These are phyloP conservation scores for Oostethus manadensis DNA, from an alignment of 2,113 vertebrate genomes.

Conservation along the genomic window DNA sequence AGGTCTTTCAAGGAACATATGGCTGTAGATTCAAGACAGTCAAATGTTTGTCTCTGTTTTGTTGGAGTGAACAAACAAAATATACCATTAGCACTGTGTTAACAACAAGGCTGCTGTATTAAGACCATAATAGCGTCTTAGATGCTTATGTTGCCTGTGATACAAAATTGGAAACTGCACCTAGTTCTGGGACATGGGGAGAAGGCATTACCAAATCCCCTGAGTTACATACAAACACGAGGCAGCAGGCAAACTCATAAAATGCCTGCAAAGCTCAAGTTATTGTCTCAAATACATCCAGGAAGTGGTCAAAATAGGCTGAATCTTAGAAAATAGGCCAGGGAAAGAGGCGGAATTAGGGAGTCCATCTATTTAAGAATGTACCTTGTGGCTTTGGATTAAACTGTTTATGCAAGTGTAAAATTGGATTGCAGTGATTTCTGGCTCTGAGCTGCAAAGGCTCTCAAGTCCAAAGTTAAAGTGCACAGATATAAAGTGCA, in stretches of 20 bases:
- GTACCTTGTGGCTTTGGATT: constrained; percentile 22
- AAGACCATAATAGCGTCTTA: constrained; percentile 45
- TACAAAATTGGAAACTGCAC: constrained; percentile 42
- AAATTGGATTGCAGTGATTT: constrained; percentile 7
- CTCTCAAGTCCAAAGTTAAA: not conserved
- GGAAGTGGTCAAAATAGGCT: constrained; percentile 24
- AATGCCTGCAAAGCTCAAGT: constrained; percentile 38
- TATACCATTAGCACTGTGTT: constrained; percentile 52
- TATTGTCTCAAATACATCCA: constrained; percentile 30
- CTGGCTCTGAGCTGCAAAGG: not conserved
- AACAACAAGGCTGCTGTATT: constrained; percentile 54
- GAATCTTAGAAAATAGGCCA: constrained; percentile 19
- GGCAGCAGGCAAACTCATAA: constrained; percentile 27
- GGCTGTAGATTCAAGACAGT: constrained; percentile 46
- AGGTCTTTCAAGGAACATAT: constrained; percentile 50
- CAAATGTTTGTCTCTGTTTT: constrained; percentile 21
- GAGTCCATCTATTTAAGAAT: constrained; percentile 9
- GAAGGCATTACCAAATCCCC: constrained; percentile 47
- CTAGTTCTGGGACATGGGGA: constrained; percentile 44
- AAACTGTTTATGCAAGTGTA: constrained; percentile 17
- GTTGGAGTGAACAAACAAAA: constrained; percentile 25
- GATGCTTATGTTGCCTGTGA: constrained; percentile 35
- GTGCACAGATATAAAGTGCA: not conserved
- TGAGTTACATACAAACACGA: constrained; percentile 51
- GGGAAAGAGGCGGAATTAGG: constrained; percentile 8